Base-by-base conservation (phyloP, 2,888 invertebrate genomes). In the Synanthedon formicaeformis region DNA sequence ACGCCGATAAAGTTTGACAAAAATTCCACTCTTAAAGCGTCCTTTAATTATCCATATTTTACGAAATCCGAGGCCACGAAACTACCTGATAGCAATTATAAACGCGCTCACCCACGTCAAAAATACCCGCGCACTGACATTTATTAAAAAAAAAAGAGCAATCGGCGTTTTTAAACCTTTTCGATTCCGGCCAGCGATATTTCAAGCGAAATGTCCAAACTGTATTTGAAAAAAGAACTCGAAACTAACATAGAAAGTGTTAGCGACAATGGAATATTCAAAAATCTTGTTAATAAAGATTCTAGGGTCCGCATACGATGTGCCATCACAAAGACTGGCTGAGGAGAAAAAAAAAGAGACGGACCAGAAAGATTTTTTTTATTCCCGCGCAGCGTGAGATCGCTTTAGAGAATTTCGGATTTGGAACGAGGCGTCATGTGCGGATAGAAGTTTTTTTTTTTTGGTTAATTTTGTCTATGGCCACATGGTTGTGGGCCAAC, bases 171-270 rank as follows among this genome's bases (percentile, higher is more conserved):
- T 80, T 78, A 81, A 81, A 79, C 80, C 81, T 81, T 83, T 81
- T 82, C 85, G 80, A 81, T 82, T 80, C 81, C 81, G 79, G 78
- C 81, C 79, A 78, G 81, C 79, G 77, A 86, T 87, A 87, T 84
- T 79, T 86, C 86, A 87, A 84, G 85, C 87, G 79, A 87, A 86
- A 86, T 85, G 86, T 85, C 87, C 85, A 84, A 85, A 84, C 76
- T 75, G 71, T 63, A 67, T 60, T 62, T 57, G 63, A 62, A 34
- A 34, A 34, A 34, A 75, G 72, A 73, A 70, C 75, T 48, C 67
- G 66, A 78, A 79, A 79, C 66, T 71, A 84, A 78, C 75, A 75
- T 85, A 81, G 87, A 86, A 86, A 87, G 87, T 87, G 87, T 87
- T 85, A 81, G 83, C 73, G 78, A 86, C 87, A 87, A 87, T 85